A percentile compares a stretch with the other conserved stretches of the same genome.
These are phyloP conservation scores for Rhadinocentrus ornatus DNA, from an alignment of 2,797 vertebrate species.

Conservation along the genomic window DNA sequence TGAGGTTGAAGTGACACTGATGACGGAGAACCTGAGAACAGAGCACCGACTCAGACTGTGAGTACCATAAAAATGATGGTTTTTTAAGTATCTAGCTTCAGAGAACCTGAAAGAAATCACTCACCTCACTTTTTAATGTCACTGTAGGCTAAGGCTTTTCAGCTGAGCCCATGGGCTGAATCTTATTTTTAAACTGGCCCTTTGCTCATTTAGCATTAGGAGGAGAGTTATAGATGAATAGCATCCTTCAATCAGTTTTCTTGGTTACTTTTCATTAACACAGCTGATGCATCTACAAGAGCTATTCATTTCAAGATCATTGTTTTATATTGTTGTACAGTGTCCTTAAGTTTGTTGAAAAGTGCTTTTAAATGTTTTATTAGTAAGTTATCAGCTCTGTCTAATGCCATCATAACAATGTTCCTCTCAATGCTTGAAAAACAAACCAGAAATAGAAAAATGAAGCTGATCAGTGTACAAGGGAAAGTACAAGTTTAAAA, in stretches of 20 bases:
- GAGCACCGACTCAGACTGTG: constrained; percentile 75
- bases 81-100: not conserved
- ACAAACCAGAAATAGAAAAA: not conserved
- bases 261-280: no score
- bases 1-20: constrained; percentile 78
- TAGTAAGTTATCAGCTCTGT: no score
- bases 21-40: constrained; percentile 47
- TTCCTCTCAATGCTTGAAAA: not conserved
- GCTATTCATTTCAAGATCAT: no score
- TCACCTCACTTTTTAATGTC: not conserved
- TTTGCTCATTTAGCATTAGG: not conserved
- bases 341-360: no score
- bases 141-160: not conserved
- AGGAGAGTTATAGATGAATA: not conserved
- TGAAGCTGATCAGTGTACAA: not conserved
- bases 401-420: no score
- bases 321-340: no score
- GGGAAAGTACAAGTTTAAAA: no score
- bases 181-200: not conserved
- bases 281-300: no score
- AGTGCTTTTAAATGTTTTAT: no score
- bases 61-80: constrained; percentile 38
- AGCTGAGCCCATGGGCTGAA: not conserved
- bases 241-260: no score
- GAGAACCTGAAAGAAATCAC: not conserved